These are phyloP conservation scores for Cistogaster globosa DNA, from an alignment of 2,888 invertebrate species.

Conservation along the genomic window DNA sequence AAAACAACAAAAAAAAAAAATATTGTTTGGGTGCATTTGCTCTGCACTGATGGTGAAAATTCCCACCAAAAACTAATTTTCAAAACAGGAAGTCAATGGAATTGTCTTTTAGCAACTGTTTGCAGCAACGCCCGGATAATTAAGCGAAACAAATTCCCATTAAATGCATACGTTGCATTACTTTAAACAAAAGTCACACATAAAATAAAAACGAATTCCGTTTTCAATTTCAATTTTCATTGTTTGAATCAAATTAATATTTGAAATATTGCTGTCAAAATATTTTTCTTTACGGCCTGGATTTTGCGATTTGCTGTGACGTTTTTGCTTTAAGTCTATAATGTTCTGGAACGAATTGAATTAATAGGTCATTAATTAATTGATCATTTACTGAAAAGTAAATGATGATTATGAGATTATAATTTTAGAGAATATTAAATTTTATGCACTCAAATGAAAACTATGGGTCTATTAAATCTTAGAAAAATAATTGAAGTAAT, in stretches of 20 bases:
- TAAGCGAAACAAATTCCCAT: constrained; percentile 69
- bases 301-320: constrained; percentile 39
- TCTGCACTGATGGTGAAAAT: constrained; percentile 55
- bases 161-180: constrained; percentile 55
- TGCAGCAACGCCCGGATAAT: constrained; percentile 71
- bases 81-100: constrained; percentile 53
- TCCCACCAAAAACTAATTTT: constrained; percentile 48
- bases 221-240: constrained; percentile 42
- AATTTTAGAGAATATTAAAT: neutral
- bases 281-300: constrained; percentile 57
- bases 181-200: constrained; percentile 2
- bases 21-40: constrained; percentile 19
- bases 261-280: constrained; percentile 70
- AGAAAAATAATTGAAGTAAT: neutral
- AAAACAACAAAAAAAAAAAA: neutral
- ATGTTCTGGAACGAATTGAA: constrained; percentile 49
- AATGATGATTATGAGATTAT: constrained; percentile 19
- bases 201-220: constrained; percentile 15
- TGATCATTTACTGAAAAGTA: constrained; percentile 38
- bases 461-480: constrained; percentile 10
- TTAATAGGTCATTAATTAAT: constrained; percentile 62
- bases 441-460: neutral
- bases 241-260: constrained; percentile 49
- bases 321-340: constrained; percentile 18
- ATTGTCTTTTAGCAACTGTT: constrained; percentile 51